Conservation (phyloP, 2,888 invertebrate species). For the Ennomos quercinarius region DNA sequence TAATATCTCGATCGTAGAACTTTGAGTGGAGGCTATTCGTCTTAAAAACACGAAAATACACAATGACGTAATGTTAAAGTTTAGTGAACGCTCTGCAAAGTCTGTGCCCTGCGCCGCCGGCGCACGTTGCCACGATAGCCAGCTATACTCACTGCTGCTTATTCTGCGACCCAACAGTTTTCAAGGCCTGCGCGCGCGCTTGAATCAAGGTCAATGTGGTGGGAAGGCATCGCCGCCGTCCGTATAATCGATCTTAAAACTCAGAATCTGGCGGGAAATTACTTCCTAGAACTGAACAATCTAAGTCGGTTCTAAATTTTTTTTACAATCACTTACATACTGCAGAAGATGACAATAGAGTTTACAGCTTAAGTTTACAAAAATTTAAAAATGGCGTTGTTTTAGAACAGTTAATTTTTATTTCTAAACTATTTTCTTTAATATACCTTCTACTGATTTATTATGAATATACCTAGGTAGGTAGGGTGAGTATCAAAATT, state of each 20-base stretch:
- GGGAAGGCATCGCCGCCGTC: slow-evolving; percentile 44
- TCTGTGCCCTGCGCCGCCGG: slow-evolving; percentile 55
- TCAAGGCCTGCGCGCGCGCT: slow-evolving; percentile 71
- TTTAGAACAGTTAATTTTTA: too few relatives aligned
- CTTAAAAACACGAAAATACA: slow-evolving; percentile 65
- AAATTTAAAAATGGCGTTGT: too few relatives aligned
- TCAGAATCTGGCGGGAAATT: slow-evolving; percentile 16
- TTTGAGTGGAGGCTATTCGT: slow-evolving; percentile 68
- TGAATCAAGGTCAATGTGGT: slow-evolving; percentile 71
- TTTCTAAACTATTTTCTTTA: too few relatives aligned
- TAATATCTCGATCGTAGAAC: slow-evolving; percentile 67
- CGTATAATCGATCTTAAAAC: slow-evolving; percentile 25
- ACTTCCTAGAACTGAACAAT: slow-evolving; percentile 22
- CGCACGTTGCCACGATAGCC: slow-evolving; percentile 55
- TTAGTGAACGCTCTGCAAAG: slow-evolving; percentile 74
- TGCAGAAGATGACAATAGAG: neutral
- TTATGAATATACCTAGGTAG: too few relatives aligned
- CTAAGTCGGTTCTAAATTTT: too few relatives aligned
- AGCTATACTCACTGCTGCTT: slow-evolving; percentile 4
- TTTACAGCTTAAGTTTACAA: too few relatives aligned
- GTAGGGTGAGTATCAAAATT: too few relatives aligned
- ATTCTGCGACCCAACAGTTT: slow-evolving; percentile 53
- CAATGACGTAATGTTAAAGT: slow-evolving; percentile 77
- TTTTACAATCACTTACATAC: neutral
- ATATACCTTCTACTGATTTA: too few relatives aligned